Percentiles rank a stretch among this genome's conserved stretches.
phyloP scores from a whole-genome alignment of 2,797 vertebrate genomes.

The Halcyon chelicuti region DNA sequence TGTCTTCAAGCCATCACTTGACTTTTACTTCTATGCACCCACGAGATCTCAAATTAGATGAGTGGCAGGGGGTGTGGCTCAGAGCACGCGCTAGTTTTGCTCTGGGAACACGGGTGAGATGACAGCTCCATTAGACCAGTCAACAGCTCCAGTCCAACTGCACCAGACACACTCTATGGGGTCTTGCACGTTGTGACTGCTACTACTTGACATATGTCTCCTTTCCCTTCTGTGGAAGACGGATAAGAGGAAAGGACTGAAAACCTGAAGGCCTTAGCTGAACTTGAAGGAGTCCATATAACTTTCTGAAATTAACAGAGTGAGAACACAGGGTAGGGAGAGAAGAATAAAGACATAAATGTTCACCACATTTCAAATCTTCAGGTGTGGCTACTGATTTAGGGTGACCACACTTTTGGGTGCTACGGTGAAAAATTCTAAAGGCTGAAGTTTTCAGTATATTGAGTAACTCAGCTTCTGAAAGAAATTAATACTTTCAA shows the following conservation, averaged over 20 bases:
- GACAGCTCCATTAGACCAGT: not conserved
- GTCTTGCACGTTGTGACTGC: not conserved
- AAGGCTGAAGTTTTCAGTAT: not conserved
- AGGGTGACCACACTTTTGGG: not conserved
- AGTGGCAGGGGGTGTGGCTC: not conserved
- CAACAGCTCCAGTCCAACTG: not conserved
- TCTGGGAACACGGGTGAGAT: not conserved
- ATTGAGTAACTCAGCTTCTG: not conserved
- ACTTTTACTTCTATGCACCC: slow-evolving; percentile 11
- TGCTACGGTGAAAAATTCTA: not conserved
- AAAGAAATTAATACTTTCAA: not conserved
- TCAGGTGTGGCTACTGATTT: not conserved
- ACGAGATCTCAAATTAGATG: not conserved
- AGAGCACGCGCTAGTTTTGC: not conserved
- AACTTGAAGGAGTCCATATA: not conserved
- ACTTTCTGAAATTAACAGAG: not conserved
- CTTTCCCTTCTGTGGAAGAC: not conserved
- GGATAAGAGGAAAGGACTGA: not conserved
- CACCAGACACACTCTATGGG: not conserved
- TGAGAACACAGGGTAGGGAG: not conserved
- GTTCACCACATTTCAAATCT: not conserved
- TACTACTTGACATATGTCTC: not conserved
- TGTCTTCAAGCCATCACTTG: slow-evolving; percentile 55
- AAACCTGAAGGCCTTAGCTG: not conserved
- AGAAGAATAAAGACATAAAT: not conserved